A percentile compares a stretch with the other conserved stretches of the same genome.
These are phyloP conservation scores for Gallinago nigripennis DNA, from an alignment of 2,797 vertebrate species.

Conservation along the genomic window DNA sequence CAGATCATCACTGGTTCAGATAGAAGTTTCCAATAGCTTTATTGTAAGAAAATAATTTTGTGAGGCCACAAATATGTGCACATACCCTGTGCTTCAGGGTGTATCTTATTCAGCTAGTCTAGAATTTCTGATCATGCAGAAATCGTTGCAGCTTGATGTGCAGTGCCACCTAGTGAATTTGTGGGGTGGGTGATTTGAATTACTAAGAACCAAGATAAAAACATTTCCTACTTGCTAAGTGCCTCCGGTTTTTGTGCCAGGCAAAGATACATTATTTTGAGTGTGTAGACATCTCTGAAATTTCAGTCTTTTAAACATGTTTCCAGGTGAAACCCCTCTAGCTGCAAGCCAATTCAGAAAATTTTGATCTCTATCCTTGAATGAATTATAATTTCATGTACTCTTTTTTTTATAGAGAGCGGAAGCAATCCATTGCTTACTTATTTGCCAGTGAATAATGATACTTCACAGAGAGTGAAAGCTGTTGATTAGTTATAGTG, in stretches of 20 bases:
- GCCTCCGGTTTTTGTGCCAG: background rate
- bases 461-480: background rate
- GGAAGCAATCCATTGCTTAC: background rate
- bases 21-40: slow-evolving; percentile 3
- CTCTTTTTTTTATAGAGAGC: background rate
- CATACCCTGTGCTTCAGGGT: background rate
- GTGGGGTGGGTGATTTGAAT: background rate
- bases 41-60: slow-evolving; percentile 38
- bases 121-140: background rate
- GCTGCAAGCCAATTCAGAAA: background rate
- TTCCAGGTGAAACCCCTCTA: background rate
- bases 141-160: background rate
- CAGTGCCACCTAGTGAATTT: slow-evolving; percentile 60
- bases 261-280: background rate
- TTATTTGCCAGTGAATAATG: background rate
- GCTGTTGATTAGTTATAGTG: background rate
- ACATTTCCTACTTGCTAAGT: background rate
- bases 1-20: background rate
- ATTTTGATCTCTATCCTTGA: background rate
- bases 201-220: background rate
- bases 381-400: background rate
- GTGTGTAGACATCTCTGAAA: background rate
- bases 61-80: background rate
- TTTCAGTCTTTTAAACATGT: background rate
- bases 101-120: background rate